Percentiles rank a stretch among this genome's conserved stretches.
phyloP scores from a whole-genome alignment of 2,888 invertebrate genomes.

The Tethea ocularis region DNA sequence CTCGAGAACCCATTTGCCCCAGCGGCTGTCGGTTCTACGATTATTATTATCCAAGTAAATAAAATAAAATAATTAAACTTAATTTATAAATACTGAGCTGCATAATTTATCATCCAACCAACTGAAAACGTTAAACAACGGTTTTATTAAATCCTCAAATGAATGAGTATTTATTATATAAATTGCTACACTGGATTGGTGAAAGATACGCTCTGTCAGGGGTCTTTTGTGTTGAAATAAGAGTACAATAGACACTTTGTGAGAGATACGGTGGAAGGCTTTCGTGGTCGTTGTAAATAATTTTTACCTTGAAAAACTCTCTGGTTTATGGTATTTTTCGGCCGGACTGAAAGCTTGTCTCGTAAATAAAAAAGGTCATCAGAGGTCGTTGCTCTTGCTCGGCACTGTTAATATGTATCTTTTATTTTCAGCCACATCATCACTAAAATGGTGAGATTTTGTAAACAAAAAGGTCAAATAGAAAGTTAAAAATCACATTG shows the following conservation, averaged over 20 bases:
- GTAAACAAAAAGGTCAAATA: too few species aligned
- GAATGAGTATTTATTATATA: constrained; percentile 53
- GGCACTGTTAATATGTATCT: not conserved
- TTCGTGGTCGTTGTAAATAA: constrained; percentile 44
- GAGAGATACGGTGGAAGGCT: constrained; percentile 48
- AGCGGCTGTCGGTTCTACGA: too few species aligned
- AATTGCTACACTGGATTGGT: constrained; percentile 48
- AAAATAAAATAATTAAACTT: constrained; percentile 23
- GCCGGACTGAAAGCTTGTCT: constrained; percentile 28
- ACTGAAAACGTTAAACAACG: constrained; percentile 30
- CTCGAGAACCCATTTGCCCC: too few species aligned
- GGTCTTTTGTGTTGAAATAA: constrained; percentile 55
- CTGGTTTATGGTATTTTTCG: constrained; percentile 37
- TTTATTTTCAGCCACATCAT: not conserved
- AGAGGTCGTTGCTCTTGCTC: constrained; percentile 17
- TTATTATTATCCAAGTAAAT: constrained; percentile 11
- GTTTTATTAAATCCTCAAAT: constrained; percentile 46
- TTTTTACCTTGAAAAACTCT: constrained; percentile 38
- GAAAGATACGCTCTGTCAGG: constrained; percentile 53
- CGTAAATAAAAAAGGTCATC: constrained; percentile 26
- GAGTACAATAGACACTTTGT: constrained; percentile 63
- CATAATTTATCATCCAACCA: constrained; percentile 41
- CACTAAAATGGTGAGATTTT: not conserved
- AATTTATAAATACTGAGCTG: constrained; percentile 28
- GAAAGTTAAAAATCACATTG: too few species aligned